Evolutionary conservation across 2,888 invertebrate genomes (phyloP), one percentile per base, ranked within the genome.

Genomic region (Morpho helenor): DNA sequence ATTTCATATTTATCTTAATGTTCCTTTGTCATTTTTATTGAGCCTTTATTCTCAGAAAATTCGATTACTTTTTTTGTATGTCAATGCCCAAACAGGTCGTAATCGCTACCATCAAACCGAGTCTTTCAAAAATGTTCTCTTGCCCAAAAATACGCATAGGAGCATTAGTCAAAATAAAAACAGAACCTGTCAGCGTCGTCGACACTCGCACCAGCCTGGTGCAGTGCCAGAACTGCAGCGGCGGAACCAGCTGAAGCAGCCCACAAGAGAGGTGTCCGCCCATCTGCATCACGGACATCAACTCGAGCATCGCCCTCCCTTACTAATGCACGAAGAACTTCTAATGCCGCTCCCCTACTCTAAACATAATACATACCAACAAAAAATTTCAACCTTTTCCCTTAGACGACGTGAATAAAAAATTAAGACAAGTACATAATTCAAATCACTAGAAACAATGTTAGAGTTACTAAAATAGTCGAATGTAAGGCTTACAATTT

Each of bases 241-340:
- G 96, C 95, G 45, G 97, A 98, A 6, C 99, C 99, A 23, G 99
- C 97, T 66, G 98, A 98, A 0, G 99, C 98, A 0, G 99, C 99
- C 99, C 99, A 99, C 8, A 99, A 87, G 55, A 99, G 90, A 1
- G 99, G 99, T 71, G 98, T 97, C 7, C 99, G 91, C 0, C 97
- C 97, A 76, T 99, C 99, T 49, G 96, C 95, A 82, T 99, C 99
- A 57, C 94, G 92, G 0, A 96, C 96, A 67, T 97, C 95, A 0
- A 98, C 96, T 22, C 94, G 93, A 4, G 96, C 96, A 8, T 95
- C 95, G 8, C 94, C 94, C 71, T 95, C 93, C 53, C 93, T 92
- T 39, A 97, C 91, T 8, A 97, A 93, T 7, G 95, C 94, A 59
- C 96, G 92, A 2, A 98, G 91, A 1, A 98, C 95, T 77, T 95